Evolutionary conservation across 2,888 invertebrate genomes (phyloP).

Genomic region (Spialia ferax): DNA sequence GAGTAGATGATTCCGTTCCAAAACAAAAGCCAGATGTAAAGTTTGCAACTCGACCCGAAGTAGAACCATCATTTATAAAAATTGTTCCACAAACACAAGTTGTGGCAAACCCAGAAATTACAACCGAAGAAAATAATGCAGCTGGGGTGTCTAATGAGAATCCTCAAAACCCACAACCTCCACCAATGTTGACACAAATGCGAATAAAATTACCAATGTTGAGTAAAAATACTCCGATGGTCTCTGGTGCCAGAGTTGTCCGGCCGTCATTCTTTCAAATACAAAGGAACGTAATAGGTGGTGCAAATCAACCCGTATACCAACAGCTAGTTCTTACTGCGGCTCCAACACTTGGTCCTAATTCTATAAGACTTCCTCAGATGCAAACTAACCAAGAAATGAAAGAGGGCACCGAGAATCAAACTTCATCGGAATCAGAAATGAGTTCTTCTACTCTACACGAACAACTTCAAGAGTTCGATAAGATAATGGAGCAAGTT

Average conservation of each 20-base stretch:
- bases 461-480: slow-evolving; percentile 93
- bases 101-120: slow-evolving; percentile 56
- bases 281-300: slow-evolving; percentile 87
- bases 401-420: slow-evolving; percentile 66
- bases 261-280: slow-evolving; percentile 86
- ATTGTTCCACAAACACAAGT: slow-evolving; percentile 74
- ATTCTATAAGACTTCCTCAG: slow-evolving; percentile 74
- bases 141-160: slow-evolving; percentile 61
- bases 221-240: slow-evolving; percentile 84
- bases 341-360: slow-evolving; percentile 78
- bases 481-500: slow-evolving; percentile 93
- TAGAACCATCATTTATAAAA: slow-evolving; percentile 79
- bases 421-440: slow-evolving; percentile 83
- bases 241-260: slow-evolving; percentile 86
- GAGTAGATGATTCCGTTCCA: slow-evolving; percentile 71
- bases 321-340: slow-evolving; percentile 82
- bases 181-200: slow-evolving; percentile 83
- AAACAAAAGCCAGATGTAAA: slow-evolving; percentile 68
- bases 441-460: slow-evolving; percentile 90
- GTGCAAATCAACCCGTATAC: slow-evolving; percentile 82
- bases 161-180: slow-evolving; percentile 63
- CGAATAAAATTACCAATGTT: slow-evolving; percentile 83
- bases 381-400: slow-evolving; percentile 60
- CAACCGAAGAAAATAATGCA: slow-evolving; percentile 67
- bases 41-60: slow-evolving; percentile 62